A percentile compares a stretch with the other conserved stretches of the same genome.
Evolutionary conservation across 2,113 vertebrate genomes (phyloP).

Genomic region (Cinclus mexicanus): DNA sequence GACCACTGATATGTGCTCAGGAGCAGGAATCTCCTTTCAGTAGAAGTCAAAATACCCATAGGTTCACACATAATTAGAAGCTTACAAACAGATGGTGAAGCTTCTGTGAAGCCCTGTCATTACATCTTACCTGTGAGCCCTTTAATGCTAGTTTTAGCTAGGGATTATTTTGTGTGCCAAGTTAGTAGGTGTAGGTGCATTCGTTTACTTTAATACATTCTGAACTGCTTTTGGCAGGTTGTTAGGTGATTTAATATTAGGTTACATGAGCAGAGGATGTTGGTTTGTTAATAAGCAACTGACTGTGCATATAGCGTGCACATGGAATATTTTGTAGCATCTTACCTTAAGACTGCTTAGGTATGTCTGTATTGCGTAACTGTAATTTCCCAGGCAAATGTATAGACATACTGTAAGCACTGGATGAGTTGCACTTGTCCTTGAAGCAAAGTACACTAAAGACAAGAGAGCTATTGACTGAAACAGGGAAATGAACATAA

Average conservation of each 20-base stretch:
- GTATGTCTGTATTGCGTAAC: not conserved
- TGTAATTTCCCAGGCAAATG: not conserved
- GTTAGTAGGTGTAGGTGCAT: constrained; percentile 41
- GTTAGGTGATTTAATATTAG: constrained; percentile 43
- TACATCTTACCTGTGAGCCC: not conserved
- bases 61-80: constrained; percentile 2
- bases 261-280: constrained; percentile 43
- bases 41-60: not conserved
- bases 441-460: not conserved
- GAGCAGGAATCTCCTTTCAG: not conserved
- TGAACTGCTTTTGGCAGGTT: constrained; percentile 28
- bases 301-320: not conserved
- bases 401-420: not conserved
- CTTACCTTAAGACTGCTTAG: not conserved
- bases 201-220: constrained; percentile 41
- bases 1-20: not conserved
- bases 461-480: not conserved
- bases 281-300: constrained; percentile 29
- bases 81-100: not conserved
- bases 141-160: constrained; percentile 26
- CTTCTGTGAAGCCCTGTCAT: constrained; percentile 27
- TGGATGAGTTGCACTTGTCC: not conserved
- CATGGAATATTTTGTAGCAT: not conserved
- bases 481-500: not conserved
- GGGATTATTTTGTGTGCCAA: constrained; percentile 52